Conservation (phyloP, 2,113 vertebrate species). For the Tauraco erythrolophus region DNA sequence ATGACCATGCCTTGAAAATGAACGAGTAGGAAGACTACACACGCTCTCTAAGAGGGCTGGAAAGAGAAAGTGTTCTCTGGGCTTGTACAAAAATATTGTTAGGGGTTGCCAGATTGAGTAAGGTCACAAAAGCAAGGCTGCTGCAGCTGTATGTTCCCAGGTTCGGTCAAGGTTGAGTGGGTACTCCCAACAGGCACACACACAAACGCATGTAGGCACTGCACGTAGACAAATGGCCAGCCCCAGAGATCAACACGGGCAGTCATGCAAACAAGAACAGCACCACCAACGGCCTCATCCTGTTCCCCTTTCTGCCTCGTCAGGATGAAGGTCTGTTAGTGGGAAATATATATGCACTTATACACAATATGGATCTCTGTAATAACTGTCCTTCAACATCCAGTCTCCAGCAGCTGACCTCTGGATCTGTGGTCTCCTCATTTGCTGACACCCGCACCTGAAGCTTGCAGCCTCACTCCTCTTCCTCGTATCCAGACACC, state of each 20-base stretch:
- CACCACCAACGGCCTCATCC: neutral
- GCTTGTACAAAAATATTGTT: neutral
- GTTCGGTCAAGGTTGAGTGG: neutral
- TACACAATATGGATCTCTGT: neutral
- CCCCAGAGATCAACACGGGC: neutral
- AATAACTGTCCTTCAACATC: neutral
- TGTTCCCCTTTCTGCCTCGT: neutral
- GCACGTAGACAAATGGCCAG: neutral
- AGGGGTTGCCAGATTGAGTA: neutral
- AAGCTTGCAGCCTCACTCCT: neutral
- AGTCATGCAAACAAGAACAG: constrained; percentile 30
- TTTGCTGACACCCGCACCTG: neutral
- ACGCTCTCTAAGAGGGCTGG: neutral
- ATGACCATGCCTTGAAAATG: neutral
- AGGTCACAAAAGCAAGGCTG: neutral
- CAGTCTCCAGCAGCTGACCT: neutral
- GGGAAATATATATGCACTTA: neutral
- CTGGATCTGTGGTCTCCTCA: neutral
- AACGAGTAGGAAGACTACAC: neutral
- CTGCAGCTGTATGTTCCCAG: neutral
- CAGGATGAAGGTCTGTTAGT: neutral
- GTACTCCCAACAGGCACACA: neutral
- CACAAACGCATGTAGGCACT: neutral
- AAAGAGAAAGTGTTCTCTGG: neutral
- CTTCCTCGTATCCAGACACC: neutral